Evolutionary conservation across 2,113 vertebrate genomes (phyloP).

Genomic region (Saccopteryx bilineata): DNA sequence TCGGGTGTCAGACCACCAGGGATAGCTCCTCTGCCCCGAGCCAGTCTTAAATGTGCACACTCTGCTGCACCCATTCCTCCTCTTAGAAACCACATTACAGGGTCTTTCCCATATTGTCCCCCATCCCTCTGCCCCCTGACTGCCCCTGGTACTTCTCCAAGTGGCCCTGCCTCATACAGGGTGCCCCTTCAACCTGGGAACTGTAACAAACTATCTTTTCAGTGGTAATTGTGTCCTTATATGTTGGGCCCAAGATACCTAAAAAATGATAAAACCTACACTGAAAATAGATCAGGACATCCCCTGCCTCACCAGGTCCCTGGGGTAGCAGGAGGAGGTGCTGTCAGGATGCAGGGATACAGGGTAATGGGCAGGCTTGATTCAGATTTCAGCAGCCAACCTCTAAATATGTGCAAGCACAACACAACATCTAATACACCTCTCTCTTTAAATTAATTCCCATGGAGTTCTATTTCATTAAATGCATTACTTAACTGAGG

Average conservation of each 20-base stretch:
- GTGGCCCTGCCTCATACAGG: fast-evolving
- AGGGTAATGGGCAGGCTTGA: neutral
- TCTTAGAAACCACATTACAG: neutral
- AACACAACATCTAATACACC: no score
- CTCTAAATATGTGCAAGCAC: neutral
- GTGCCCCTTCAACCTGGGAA: neutral
- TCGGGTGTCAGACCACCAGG: neutral
- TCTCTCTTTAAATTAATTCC: neutral
- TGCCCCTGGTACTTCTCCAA: neutral
- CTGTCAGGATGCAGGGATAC: neutral
- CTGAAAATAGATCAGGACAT: neutral
- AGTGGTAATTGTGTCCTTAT: neutral
- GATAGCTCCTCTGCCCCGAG: neutral
- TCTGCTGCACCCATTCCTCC: neutral
- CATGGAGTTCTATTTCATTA: neutral
- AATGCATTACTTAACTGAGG: neutral
- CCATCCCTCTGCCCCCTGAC: neutral
- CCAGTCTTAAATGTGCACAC: neutral
- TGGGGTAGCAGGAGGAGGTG: neutral
- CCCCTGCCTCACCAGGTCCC: neutral
- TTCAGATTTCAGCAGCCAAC: neutral
- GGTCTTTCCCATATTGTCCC: neutral
- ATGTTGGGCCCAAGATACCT: neutral
- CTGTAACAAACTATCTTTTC: neutral
- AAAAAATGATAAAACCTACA: neutral